A percentile compares a stretch with the other conserved stretches of the same genome.
phyloP scores from a whole-genome alignment of 2,113 vertebrate species.

The Coregonus clupeaformis region DNA sequence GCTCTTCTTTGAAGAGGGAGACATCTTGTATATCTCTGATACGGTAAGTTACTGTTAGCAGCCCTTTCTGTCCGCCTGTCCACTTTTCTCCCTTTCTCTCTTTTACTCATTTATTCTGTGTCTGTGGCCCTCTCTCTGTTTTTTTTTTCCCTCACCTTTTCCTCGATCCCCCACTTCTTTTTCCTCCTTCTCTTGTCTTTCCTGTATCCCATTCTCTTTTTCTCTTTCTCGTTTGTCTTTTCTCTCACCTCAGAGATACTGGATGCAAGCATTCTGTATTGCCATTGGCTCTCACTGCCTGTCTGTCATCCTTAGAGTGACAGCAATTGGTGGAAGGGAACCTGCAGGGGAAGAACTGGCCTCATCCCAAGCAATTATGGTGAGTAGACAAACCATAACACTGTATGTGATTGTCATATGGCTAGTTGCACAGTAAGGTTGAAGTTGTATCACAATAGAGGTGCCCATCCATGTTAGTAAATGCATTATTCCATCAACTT shows the following conservation, averaged over 20 bases:
- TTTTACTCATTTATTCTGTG: slow-evolving; percentile 25
- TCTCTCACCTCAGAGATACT: neutral
- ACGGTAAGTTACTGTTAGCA: slow-evolving; percentile 77
- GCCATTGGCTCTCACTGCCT: neutral
- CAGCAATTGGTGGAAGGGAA: slow-evolving; percentile 98
- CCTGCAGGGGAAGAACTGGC: slow-evolving; percentile 90
- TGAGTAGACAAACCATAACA: slow-evolving; percentile 63
- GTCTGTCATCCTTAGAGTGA: slow-evolving; percentile 80
- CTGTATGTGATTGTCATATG: too few relatives aligned
- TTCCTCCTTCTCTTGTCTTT: neutral
- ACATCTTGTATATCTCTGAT: slow-evolving; percentile 96
- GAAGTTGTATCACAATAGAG: too few relatives aligned
- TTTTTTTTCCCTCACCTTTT: neutral
- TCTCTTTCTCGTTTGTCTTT: neutral
- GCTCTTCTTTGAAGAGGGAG: slow-evolving; percentile 97
- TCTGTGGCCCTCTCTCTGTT: neutral
- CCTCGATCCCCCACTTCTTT: neutral
- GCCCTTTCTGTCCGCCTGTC: neutral
- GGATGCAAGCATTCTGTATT: slow-evolving; percentile 1
- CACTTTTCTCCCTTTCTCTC: neutral
- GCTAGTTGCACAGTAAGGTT: too few relatives aligned
- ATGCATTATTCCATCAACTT: neutral
- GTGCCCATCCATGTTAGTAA: too few relatives aligned
- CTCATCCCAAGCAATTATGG: slow-evolving; percentile 99
- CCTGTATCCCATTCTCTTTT: neutral